Conservation (phyloP, 2,797 vertebrate species). For the Pempheris klunzingeri region DNA sequence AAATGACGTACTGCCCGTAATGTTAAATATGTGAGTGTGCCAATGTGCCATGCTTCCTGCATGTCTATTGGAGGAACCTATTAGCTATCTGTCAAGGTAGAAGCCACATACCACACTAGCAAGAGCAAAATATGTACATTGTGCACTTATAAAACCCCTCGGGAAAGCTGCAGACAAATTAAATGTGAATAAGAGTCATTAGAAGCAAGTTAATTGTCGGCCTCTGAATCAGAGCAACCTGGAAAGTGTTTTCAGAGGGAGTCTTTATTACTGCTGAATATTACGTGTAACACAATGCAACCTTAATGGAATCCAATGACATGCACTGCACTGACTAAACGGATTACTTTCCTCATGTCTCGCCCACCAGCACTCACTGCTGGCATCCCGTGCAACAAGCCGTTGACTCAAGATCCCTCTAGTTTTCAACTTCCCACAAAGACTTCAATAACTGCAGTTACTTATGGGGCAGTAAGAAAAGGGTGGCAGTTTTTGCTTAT, state of each 20-base stretch:
- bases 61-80: neutral
- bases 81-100: neutral
- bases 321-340: constrained; percentile 56
- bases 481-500: neutral
- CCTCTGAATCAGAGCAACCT: constrained; percentile 52
- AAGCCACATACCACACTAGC: neutral
- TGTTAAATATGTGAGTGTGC: too few relatives aligned
- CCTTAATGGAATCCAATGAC: constrained; percentile 68
- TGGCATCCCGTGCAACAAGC: constrained; percentile 36
- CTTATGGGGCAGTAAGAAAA: constrained; percentile 30
- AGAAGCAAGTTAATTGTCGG: constrained; percentile 37
- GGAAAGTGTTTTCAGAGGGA: constrained; percentile 41
- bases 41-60: too few relatives aligned
- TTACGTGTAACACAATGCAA: constrained; percentile 53
- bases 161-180: constrained; percentile 35
- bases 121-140: neutral
- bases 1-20: too few relatives aligned
- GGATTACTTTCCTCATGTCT: constrained; percentile 62
- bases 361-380: constrained; percentile 51
- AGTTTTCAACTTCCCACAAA: constrained; percentile 50
- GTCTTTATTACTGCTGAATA: constrained; percentile 59
- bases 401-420: constrained; percentile 35
- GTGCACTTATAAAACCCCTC: constrained; percentile 32
- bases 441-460: constrained; percentile 50
- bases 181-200: constrained; percentile 57